Conservation (phyloP, 2,888 invertebrate genomes). For the Perizoma flavofasciatum region DNA sequence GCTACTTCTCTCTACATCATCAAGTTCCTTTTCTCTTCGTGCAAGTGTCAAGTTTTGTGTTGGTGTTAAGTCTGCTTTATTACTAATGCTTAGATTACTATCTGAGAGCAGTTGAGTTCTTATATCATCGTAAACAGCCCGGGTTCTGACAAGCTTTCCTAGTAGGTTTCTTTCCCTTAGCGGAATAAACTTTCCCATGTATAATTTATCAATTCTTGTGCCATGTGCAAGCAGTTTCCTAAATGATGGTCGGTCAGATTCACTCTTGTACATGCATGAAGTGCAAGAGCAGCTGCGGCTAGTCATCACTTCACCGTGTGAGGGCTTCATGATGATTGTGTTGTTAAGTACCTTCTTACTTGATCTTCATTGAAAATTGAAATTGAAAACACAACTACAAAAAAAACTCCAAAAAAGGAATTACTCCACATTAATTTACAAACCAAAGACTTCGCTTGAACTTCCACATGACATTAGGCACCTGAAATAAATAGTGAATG, state of each 20-base stretch:
- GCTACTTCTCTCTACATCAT: constrained; percentile 41
- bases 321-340: constrained; percentile 17
- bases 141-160: constrained; percentile 57
- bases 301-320: constrained; percentile 35
- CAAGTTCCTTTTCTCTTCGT: constrained; percentile 32
- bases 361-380: constrained; percentile 31
- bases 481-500: constrained; percentile 29
- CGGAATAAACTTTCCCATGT: constrained; percentile 55
- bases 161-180: constrained; percentile 57
- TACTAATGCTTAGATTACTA: constrained; percentile 45
- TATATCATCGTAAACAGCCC: constrained; percentile 60
- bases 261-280: constrained; percentile 51
- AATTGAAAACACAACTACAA: constrained; percentile 17
- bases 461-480: constrained; percentile 38
- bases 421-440: constrained; percentile 33
- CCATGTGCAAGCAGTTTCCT: constrained; percentile 44
- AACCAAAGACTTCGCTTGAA: constrained; percentile 31
- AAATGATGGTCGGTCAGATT: constrained; percentile 49
- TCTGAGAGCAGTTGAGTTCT: constrained; percentile 53
- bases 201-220: constrained; percentile 54
- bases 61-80: constrained; percentile 42
- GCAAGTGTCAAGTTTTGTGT: constrained; percentile 7
- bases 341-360: constrained; percentile 3
- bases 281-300: constrained; percentile 55
- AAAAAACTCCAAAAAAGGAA: constrained; percentile 28